These are phyloP conservation scores for Girardinus metallicus DNA, from an alignment of 2,797 vertebrate genomes.

Conservation along the genomic window DNA sequence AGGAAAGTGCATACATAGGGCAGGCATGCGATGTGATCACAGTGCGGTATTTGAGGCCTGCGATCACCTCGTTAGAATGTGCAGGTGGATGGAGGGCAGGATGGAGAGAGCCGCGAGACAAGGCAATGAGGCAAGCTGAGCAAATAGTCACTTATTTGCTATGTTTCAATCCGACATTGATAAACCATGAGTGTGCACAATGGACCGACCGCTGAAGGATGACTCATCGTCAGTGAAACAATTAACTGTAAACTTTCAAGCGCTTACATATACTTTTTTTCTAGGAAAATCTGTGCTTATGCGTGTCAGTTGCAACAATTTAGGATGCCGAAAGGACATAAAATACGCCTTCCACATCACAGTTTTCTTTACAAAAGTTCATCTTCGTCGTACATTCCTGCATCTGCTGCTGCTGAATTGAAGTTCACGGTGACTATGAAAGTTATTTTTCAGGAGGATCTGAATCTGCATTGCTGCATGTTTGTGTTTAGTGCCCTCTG, in stretches of 20 bases:
- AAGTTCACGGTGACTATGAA: constrained; percentile 11
- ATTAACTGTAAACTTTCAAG: neutral
- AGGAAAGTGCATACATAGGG: constrained; percentile 78
- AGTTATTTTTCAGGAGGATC: constrained; percentile 8
- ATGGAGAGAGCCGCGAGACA: constrained; percentile 44
- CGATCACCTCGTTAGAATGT: constrained; percentile 72
- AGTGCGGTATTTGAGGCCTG: constrained; percentile 50
- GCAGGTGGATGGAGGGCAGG: constrained; percentile 72
- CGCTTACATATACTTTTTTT: neutral
- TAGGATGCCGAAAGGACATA: neutral
- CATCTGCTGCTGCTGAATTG: neutral
- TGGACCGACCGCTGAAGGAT: constrained; percentile 28
- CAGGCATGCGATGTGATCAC: constrained; percentile 70
- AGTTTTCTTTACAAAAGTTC: neutral
- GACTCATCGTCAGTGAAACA: constrained; percentile 37
- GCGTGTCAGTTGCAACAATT: constrained; percentile 4
- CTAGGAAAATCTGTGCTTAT: neutral
- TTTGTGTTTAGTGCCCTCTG: constrained; percentile 7
- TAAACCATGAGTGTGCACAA: constrained; percentile 24
- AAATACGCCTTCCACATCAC: neutral
- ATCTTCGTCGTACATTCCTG: neutral
- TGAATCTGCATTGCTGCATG: constrained; percentile 7
- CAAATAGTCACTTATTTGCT: constrained; percentile 36
- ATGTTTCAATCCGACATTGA: constrained; percentile 33
- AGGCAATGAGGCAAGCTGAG: constrained; percentile 37